Percentiles rank a stretch among this genome's conserved stretches.
Evolutionary conservation across 2,888 invertebrate genomes (phyloP).

Genomic region (Lasioglossum lativentre): DNA sequence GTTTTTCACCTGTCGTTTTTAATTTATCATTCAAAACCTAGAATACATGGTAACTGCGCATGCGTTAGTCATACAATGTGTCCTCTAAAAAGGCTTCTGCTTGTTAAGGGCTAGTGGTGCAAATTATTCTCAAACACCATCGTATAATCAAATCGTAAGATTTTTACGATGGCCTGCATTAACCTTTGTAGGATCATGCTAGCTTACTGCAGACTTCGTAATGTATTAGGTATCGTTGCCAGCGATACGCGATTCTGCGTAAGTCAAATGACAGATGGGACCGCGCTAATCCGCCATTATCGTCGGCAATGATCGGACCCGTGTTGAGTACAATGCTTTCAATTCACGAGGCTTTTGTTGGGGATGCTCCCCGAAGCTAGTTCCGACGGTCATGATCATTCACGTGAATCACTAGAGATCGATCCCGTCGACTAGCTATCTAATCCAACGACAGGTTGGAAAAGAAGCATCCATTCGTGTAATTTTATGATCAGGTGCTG

Average conservation of each 20-base stretch:
- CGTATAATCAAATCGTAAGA: background rate
- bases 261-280: slow-evolving; percentile 81
- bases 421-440: slow-evolving; percentile 19
- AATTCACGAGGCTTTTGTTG: slow-evolving; percentile 76
- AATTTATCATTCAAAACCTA: background rate
- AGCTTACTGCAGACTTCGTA: slow-evolving; percentile 32
- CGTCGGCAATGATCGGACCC: slow-evolving; percentile 80
- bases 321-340: slow-evolving; percentile 76
- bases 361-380: slow-evolving; percentile 71
- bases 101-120: background rate
- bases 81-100: background rate
- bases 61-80: background rate
- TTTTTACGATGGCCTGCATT: background rate
- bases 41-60: background rate
- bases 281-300: slow-evolving; percentile 82
- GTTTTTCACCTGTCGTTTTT: background rate
- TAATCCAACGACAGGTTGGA: slow-evolving; percentile 21
- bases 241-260: slow-evolving; percentile 50
- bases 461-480: slow-evolving; percentile 34
- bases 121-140: background rate
- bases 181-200: slow-evolving; percentile 27
- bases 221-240: slow-evolving; percentile 34
- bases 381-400: slow-evolving; percentile 65
- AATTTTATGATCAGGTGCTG: slow-evolving; percentile 39
- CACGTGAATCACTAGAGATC: slow-evolving; percentile 65